Conservation (phyloP, 2,888 invertebrate species). For the Mesorhabditis sp. region DNA sequence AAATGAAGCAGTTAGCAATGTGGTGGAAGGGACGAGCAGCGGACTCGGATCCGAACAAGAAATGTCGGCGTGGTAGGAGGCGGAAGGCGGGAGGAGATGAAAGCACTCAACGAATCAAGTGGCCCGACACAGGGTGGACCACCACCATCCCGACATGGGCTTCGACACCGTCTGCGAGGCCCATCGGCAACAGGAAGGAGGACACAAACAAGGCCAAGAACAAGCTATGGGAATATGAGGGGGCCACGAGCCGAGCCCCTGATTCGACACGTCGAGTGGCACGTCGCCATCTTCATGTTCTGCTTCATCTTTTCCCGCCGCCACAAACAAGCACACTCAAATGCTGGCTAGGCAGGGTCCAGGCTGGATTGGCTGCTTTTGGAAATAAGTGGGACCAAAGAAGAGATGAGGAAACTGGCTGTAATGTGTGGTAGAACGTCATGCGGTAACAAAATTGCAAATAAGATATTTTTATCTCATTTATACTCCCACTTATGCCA, state of each 20-base stretch:
- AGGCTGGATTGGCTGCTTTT: no score
- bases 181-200: not conserved
- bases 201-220: not conserved
- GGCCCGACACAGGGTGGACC: not conserved
- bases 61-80: not conserved
- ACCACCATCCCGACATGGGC: no score
- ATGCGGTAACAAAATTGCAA: no score
- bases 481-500: not conserved
- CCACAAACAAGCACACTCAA: no score
- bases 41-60: not conserved
- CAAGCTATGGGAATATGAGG: not conserved
- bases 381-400: no score
- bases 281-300: not conserved
- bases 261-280: not conserved
- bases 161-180: not conserved
- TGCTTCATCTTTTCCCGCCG: no score
- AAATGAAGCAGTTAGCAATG: no score
- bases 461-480: not conserved
- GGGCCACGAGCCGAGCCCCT: not conserved
- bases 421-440: no score
- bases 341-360: no score
- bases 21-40: no score
- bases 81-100: not conserved
- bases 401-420: no score
- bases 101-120: constrained; percentile 6